Percentiles rank a stretch among this genome's conserved stretches.
These are phyloP conservation scores for Hylia prasina DNA, from an alignment of 2,113 vertebrate genomes.

Conservation along the genomic window DNA sequence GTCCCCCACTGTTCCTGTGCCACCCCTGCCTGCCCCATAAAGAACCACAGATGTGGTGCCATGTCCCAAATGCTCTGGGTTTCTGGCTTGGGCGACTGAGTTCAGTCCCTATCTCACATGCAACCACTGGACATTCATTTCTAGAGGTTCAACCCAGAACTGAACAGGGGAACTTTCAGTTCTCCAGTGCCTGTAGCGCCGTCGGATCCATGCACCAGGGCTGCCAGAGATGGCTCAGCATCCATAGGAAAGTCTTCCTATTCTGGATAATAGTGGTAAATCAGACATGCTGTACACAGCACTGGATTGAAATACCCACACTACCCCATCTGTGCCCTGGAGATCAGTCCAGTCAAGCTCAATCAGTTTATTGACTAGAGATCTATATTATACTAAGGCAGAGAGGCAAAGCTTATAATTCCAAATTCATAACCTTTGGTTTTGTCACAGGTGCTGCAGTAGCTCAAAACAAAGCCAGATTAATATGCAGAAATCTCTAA, in stretches of 20 bases:
- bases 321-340: neutral
- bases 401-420: neutral
- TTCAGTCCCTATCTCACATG: neutral
- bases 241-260: fast-evolving
- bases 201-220: neutral
- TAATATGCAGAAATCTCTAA: conserved; percentile 47
- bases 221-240: neutral
- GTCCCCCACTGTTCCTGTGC: neutral
- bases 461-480: conserved; percentile 36
- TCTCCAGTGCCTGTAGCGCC: neutral
- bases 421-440: neutral
- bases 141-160: neutral
- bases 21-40: neutral
- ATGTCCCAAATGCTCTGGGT: neutral
- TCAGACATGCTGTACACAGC: neutral
- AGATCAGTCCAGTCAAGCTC: neutral
- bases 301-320: neutral
- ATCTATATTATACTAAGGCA: neutral
- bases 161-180: neutral
- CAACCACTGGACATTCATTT: neutral
- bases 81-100: neutral
- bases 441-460: neutral
- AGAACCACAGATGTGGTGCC: neutral
- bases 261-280: neutral
- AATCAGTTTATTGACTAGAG: neutral